phyloP scores from a whole-genome alignment of 2,113 vertebrate genomes.

The Notarius lentiginosus region DNA sequence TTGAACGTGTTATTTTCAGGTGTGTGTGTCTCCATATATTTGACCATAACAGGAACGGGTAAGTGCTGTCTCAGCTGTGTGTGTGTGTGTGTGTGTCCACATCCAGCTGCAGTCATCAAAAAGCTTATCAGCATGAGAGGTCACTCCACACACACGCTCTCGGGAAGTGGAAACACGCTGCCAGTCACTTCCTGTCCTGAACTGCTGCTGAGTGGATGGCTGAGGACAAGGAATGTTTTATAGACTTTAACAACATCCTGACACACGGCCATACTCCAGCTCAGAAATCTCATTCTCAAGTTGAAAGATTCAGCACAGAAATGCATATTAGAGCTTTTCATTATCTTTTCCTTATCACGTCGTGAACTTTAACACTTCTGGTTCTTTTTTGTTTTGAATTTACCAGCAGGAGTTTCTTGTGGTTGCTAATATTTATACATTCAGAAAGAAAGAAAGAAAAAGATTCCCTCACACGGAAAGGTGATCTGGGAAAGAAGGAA shows the following conservation, averaged over 20 bases:
- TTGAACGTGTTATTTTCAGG: slow-evolving; percentile 1
- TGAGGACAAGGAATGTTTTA: not conserved
- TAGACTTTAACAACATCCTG: not conserved
- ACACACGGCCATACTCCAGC: not conserved
- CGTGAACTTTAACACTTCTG: not conserved
- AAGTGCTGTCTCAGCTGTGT: slow-evolving; percentile 13
- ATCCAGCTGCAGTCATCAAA: slow-evolving; percentile 19
- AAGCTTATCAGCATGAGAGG: slow-evolving; percentile 55
- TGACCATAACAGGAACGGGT: slow-evolving; percentile 20
- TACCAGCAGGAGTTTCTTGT: not conserved
- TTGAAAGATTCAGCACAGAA: not conserved
- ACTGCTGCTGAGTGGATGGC: not conserved
- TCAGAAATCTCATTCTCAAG: not conserved
- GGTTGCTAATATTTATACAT: not conserved
- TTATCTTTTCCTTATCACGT: not conserved
- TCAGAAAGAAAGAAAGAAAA: not conserved
- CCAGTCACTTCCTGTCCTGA: slow-evolving; percentile 48
- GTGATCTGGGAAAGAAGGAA: not conserved
- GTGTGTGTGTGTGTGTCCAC: not conserved
- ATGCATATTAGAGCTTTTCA: not conserved
- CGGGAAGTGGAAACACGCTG: slow-evolving; percentile 43
- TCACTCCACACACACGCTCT: slow-evolving; percentile 55
- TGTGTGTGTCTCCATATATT: not conserved
- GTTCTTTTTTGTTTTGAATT: not conserved
- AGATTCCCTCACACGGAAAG: not conserved